These are phyloP conservation scores for Macrophya alboannulata DNA, from an alignment of 2,888 invertebrate species.

Conservation along the genomic window DNA sequence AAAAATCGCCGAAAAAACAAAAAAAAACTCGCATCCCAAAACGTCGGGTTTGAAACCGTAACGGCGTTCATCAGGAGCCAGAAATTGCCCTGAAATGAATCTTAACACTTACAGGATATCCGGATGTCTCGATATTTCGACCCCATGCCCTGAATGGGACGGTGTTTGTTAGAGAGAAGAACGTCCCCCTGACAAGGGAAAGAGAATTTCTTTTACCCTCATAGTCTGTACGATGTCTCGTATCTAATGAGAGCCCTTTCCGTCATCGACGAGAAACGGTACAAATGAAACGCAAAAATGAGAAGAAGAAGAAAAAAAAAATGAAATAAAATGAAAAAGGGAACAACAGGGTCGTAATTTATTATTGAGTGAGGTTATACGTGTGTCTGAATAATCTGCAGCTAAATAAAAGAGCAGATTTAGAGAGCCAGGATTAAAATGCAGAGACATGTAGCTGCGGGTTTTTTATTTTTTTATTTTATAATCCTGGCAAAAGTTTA, in stretches of 20 bases:
- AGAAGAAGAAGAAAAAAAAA: no score
- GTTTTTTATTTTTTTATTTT: conserved; percentile 6
- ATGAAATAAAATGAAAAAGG: no score
- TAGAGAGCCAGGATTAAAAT: conserved; percentile 42
- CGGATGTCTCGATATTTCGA: not conserved
- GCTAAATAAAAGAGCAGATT: not conserved
- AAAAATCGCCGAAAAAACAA: not conserved
- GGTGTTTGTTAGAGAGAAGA: no score
- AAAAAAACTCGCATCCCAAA: not conserved
- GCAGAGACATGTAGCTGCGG: conserved; percentile 19
- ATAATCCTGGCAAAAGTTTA: conserved; percentile 28
- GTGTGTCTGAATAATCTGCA: conserved; percentile 1
- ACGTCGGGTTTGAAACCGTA: not conserved
- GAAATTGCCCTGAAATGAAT: not conserved
- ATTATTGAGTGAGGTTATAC: not conserved
- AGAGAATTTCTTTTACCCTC: no score
- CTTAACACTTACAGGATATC: not conserved
- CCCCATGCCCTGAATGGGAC: not conserved
- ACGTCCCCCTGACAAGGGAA: no score
- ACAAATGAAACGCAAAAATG: no score
- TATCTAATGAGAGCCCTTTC: no score
- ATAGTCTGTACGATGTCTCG: no score
- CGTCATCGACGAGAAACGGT: no score
- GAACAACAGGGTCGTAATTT: not conserved
- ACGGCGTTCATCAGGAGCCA: no score